These are phyloP conservation scores for Leptinotarsa texana DNA, from an alignment of 1,140 invertebrate species.

Conservation along the genomic window DNA sequence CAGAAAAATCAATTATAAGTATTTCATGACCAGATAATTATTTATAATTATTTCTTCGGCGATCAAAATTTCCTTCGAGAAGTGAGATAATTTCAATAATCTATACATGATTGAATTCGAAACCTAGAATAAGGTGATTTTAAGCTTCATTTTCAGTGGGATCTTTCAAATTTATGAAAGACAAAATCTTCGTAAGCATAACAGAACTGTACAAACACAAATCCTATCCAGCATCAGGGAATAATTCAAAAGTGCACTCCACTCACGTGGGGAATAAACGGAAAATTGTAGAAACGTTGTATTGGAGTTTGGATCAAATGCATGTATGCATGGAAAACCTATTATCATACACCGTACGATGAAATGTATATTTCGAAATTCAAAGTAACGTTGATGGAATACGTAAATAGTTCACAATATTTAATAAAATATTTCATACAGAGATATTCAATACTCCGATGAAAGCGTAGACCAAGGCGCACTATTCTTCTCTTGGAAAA, in stretches of 20 bases:
- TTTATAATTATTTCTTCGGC: too few relatives aligned
- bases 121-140: too few relatives aligned
- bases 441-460: background rate
- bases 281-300: background rate
- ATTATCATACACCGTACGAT: background rate
- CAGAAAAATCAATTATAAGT: too few relatives aligned
- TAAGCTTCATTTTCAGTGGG: too few relatives aligned
- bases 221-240: background rate
- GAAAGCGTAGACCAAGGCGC: background rate
- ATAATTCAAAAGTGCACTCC: background rate
- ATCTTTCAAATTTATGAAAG: too few relatives aligned
- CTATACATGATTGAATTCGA: too few relatives aligned
- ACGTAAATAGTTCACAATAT: background rate
- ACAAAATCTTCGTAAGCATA: too few relatives aligned
- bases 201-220: background rate
- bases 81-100: too few relatives aligned
- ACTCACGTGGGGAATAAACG: background rate
- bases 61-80: too few relatives aligned
- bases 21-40: too few relatives aligned
- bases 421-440: constrained; percentile 3
- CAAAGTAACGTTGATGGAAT: background rate
- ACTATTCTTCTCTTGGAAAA: background rate
- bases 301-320: background rate
- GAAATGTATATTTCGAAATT: background rate
- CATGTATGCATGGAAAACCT: background rate